These are phyloP conservation scores for Melanerpes aurifrons DNA, from an alignment of 2,113 vertebrate genomes.

Conservation along the genomic window DNA sequence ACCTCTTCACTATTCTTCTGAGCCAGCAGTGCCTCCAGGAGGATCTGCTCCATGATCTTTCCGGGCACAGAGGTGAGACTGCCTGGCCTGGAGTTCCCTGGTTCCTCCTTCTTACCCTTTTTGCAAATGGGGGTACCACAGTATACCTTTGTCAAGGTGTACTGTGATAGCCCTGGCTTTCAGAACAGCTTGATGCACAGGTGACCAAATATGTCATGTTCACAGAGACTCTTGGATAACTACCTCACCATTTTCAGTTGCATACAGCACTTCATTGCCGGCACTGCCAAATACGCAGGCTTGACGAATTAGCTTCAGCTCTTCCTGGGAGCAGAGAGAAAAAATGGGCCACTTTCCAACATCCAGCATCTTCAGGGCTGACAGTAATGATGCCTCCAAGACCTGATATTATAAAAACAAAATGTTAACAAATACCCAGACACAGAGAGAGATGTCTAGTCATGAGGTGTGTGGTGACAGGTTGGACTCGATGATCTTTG, in stretches of 20 bases:
- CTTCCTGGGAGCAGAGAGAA: constrained; percentile 92
- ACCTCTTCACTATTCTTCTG: no score
- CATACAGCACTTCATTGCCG: constrained; percentile 94
- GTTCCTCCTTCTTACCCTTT: no score
- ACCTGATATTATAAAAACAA: constrained; percentile 53
- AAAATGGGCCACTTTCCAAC: constrained; percentile 98
- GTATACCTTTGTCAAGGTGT: background rate
- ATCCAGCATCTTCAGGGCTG: constrained; percentile 92
- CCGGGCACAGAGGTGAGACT: no score
- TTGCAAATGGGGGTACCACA: no score
- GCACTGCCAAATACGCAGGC: constrained; percentile 95
- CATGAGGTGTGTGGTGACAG: no score
- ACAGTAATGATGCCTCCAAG: constrained; percentile 55
- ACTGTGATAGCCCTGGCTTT: background rate
- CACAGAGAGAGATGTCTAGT: background rate
- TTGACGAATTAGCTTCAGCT: constrained; percentile 90
- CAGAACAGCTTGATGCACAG: background rate
- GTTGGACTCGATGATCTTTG: no score
- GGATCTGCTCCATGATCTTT: no score
- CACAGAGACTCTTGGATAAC: constrained; percentile 1
- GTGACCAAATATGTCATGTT: background rate
- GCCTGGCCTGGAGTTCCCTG: no score
- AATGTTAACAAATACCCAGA: background rate
- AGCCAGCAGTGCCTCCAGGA: no score
- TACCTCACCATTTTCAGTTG: constrained; percentile 95